Percentiles rank a stretch among this genome's conserved stretches.
Evolutionary conservation across 2,113 vertebrate genomes (phyloP).

Genomic region (Bagarius yarrelli): DNA sequence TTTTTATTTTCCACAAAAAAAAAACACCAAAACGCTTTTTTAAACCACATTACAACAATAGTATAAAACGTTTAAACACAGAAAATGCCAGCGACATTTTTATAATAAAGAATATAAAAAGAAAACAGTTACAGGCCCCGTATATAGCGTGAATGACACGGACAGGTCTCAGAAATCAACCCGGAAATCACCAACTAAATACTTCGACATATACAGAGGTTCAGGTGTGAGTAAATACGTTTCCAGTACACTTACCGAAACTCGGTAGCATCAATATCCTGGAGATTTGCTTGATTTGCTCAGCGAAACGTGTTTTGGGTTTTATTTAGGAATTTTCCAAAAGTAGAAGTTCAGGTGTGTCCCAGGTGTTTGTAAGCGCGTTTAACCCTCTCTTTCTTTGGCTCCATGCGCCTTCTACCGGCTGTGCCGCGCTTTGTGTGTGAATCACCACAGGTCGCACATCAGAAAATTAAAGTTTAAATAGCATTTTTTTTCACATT

Average conservation of each 20-base stretch:
- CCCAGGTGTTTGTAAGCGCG: conserved; percentile 30
- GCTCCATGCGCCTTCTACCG: conserved; percentile 1
- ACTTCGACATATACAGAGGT: background rate
- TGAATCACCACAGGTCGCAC: background rate
- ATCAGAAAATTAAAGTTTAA: background rate
- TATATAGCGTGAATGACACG: background rate
- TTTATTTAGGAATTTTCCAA: background rate
- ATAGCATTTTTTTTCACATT: background rate
- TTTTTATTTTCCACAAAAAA: background rate
- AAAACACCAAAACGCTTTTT: background rate
- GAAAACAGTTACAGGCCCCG: background rate
- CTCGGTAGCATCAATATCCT: background rate
- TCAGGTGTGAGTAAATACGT: background rate
- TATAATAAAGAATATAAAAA: background rate
- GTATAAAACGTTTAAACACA: background rate
- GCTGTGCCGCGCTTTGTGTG: background rate
- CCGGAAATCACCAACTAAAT: conserved; percentile 6
- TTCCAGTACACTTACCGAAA: background rate
- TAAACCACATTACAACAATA: background rate
- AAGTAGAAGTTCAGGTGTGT: conserved; percentile 50
- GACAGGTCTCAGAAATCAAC: background rate
- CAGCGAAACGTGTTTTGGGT: background rate
- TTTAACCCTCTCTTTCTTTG: background rate
- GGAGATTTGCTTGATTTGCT: background rate
- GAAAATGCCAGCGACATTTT: background rate